These are phyloP conservation scores for Typhlomys cinereus DNA, from an alignment of 2,113 vertebrate species.

Conservation along the genomic window DNA sequence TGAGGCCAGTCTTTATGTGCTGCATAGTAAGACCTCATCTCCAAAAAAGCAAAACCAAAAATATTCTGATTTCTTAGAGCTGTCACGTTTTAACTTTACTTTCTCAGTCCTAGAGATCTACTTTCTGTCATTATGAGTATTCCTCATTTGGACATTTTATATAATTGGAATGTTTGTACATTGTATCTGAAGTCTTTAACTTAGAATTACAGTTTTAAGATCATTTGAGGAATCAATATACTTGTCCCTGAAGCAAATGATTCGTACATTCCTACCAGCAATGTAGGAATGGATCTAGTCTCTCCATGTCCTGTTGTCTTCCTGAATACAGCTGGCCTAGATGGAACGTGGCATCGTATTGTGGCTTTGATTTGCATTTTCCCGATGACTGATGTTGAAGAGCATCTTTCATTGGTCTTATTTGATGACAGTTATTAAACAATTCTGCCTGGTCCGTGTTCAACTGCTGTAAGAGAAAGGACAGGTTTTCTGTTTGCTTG, in stretches of 20 bases:
- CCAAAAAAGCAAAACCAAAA: neutral
- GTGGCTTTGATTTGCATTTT: neutral
- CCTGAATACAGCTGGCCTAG: neutral
- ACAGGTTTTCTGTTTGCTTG: neutral
- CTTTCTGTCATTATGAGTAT: neutral
- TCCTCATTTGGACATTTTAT: neutral
- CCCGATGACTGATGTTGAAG: neutral
- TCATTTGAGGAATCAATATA: neutral
- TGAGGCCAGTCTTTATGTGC: neutral
- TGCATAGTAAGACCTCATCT: neutral
- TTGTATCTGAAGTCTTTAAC: neutral
- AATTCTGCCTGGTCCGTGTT: neutral
- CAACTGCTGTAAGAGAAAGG: neutral
- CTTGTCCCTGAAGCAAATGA: constrained; percentile 2
- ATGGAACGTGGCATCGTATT: neutral
- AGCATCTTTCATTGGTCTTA: neutral
- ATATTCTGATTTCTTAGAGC: neutral
- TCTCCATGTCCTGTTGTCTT: neutral
- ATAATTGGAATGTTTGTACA: neutral
- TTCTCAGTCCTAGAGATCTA: neutral
- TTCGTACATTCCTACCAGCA: neutral
- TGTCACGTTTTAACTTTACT: neutral
- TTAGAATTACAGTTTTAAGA: neutral
- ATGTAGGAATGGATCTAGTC: neutral
- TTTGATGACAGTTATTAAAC: neutral